Evolutionary conservation across 2,797 vertebrate genomes (phyloP).

Genomic region (Zonotrichia albicollis): DNA sequence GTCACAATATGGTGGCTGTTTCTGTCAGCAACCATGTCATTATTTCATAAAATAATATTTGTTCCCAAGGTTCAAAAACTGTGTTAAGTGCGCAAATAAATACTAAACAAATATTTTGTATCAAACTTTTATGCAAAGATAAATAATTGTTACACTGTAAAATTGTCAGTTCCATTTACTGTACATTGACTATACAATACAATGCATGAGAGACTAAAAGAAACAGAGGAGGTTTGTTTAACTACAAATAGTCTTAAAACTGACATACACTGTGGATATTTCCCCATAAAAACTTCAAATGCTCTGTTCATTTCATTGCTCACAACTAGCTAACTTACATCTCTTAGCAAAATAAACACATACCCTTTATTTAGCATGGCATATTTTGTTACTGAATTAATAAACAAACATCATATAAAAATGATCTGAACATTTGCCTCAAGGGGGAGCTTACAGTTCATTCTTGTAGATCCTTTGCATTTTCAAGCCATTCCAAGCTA

Average conservation of each 20-base stretch:
- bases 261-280: constrained; percentile 47
- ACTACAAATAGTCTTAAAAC: constrained; percentile 65
- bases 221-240: constrained; percentile 51
- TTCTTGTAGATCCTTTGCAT: constrained; percentile 75
- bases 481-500: constrained; percentile 84
- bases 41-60: not conserved
- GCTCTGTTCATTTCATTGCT: constrained; percentile 51
- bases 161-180: constrained; percentile 70
- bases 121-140: constrained; percentile 80
- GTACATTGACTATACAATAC: constrained; percentile 68
- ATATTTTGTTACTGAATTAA: constrained; percentile 71
- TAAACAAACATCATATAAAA: constrained; percentile 77
- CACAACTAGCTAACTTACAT: constrained; percentile 60
- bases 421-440: constrained; percentile 76
- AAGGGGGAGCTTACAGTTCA: constrained; percentile 81
- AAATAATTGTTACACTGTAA: constrained; percentile 77
- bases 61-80: not conserved
- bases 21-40: not conserved
- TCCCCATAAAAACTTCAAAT: constrained; percentile 61
- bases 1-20: not conserved
- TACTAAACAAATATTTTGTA: constrained; percentile 72
- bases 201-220: constrained; percentile 62
- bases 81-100: constrained; percentile 61
- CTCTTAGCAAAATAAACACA: constrained; percentile 76
- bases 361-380: constrained; percentile 74